Conservation (phyloP, 2,888 invertebrate genomes). For the Xanthia togata region DNA sequence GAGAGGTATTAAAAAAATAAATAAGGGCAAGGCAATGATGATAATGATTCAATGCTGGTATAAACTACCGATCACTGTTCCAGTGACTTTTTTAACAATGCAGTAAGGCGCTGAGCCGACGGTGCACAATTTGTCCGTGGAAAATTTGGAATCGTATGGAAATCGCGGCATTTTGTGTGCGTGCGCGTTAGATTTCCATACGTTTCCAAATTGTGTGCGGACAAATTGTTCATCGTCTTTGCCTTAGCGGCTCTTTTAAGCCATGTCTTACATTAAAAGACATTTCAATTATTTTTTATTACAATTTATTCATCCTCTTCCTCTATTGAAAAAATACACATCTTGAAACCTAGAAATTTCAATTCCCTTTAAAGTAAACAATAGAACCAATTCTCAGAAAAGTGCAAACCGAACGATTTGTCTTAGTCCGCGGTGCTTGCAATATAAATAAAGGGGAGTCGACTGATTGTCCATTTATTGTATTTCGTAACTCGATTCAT, state of each 20-base stretch:
- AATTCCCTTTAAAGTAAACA: slow-evolving; percentile 22
- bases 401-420: slow-evolving; percentile 26
- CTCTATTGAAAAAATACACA: neutral
- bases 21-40: neutral
- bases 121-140: too few species aligned
- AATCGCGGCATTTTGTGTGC: too few species aligned
- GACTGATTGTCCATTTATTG: slow-evolving; percentile 26
- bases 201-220: too few species aligned
- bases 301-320: neutral
- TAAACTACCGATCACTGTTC: neutral
- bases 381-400: slow-evolving; percentile 1
- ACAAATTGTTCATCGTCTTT: too few species aligned
- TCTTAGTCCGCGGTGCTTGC: slow-evolving; percentile 24
- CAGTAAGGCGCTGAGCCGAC: neutral
- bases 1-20: neutral
- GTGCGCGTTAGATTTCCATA: too few species aligned
- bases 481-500: slow-evolving; percentile 13
- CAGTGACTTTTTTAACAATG: neutral
- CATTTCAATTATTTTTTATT: neutral
- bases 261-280: neutral
- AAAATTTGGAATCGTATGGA: too few species aligned
- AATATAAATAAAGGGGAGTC: slow-evolving; percentile 22
- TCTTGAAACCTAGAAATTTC: neutral
- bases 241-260: too few species aligned
- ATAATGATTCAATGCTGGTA: neutral